phyloP scores from a whole-genome alignment of 2,888 invertebrate species.

The Cephus rjabovi region DNA sequence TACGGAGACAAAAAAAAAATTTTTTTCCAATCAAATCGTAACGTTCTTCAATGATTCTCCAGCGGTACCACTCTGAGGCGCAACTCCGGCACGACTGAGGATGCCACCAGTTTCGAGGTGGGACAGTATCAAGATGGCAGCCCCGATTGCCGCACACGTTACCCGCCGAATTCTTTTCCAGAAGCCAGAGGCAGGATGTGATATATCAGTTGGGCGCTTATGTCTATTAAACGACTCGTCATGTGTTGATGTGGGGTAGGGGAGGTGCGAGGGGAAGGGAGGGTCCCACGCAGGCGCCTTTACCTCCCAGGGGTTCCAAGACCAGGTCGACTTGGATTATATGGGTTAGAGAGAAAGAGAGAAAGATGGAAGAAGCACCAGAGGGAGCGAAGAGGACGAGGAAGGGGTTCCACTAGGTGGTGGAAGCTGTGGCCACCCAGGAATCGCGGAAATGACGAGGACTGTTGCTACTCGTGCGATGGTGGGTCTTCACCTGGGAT shows the following conservation, averaged over 20 bases:
- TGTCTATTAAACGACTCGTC: constrained; percentile 24
- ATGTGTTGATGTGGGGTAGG: neutral
- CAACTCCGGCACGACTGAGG: constrained; percentile 61
- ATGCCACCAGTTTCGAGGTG: constrained; percentile 31
- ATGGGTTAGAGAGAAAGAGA: neutral
- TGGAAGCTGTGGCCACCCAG: neutral
- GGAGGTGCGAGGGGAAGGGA: constrained; percentile 19
- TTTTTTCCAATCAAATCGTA: neutral
- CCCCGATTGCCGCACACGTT: constrained; percentile 25
- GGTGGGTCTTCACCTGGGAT: constrained; percentile 27
- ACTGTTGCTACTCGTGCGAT: neutral
- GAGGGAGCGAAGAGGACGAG: constrained; percentile 15
- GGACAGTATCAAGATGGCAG: constrained; percentile 45
- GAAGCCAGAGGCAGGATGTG: constrained; percentile 36
- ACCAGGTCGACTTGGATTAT: neutral
- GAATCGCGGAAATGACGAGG: neutral
- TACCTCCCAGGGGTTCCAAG: neutral
- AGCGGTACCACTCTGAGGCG: constrained; percentile 49
- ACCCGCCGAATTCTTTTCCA: constrained; percentile 47
- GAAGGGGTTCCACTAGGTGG: constrained; percentile 3
- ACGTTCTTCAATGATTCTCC: constrained; percentile 5
- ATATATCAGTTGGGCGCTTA: constrained; percentile 35
- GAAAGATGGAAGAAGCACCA: neutral
- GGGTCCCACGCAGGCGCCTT: constrained; percentile 11
- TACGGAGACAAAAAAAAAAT: neutral